phyloP scores from a whole-genome alignment of 2,888 invertebrate species.

The Keiferia lycopersicella region DNA sequence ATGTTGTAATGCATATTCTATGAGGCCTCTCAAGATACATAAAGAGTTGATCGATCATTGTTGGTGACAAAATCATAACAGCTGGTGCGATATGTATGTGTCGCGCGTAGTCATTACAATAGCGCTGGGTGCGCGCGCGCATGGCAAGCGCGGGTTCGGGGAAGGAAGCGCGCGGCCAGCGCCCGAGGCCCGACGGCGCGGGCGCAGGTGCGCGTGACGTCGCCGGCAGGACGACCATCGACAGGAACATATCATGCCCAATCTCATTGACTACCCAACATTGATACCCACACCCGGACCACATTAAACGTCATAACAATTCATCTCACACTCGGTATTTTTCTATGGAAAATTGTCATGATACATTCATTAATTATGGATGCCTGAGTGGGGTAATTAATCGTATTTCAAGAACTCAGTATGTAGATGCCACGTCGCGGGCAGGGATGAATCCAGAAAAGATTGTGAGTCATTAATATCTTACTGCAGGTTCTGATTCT shows the following conservation, averaged over 20 bases:
- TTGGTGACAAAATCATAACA: conserved; percentile 23
- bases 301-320: neutral
- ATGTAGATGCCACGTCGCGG: neutral
- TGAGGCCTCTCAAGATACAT: conserved; percentile 25
- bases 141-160: conserved; percentile 51
- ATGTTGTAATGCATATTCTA: conserved; percentile 18
- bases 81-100: conserved; percentile 40
- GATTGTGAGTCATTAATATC: neutral
- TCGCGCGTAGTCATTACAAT: conserved; percentile 51
- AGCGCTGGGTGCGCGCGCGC: conserved; percentile 38
- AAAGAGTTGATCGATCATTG: conserved; percentile 28
- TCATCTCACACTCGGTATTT: conserved; percentile 7
- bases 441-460: neutral
- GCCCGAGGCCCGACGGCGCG: conserved; percentile 32
- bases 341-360: conserved; percentile 20
- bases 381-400: conserved; percentile 6
- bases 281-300: neutral
- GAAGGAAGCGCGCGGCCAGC: conserved; percentile 55
- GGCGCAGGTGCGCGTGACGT: conserved; percentile 1
- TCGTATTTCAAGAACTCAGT: neutral
- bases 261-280: neutral
- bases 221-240: neutral
- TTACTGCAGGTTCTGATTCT: too few species aligned
- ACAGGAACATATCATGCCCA: neutral
- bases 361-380: conserved; percentile 19